These are phyloP conservation scores for Drosophila willistoni DNA, from an alignment of 1,140 invertebrate genomes.

Conservation along the genomic window DNA sequence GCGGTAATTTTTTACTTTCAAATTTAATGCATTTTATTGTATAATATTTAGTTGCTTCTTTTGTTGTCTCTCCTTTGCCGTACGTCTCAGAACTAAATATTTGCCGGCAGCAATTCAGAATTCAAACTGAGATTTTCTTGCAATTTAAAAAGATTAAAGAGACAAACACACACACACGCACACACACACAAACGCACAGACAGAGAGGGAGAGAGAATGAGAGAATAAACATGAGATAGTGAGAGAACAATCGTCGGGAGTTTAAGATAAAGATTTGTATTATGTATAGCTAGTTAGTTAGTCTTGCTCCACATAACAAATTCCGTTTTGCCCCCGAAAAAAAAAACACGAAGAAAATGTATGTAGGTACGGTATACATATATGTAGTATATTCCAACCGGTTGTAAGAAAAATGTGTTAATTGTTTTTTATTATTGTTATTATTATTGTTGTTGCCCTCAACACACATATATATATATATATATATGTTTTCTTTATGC, in stretches of 20 bases:
- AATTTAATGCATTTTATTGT: conserved; percentile 7
- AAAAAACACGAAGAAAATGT: no score
- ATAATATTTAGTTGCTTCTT: not conserved
- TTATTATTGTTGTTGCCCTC: conserved; percentile 20
- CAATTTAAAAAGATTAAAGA: conserved; percentile 77
- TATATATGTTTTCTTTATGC: conserved; percentile 7
- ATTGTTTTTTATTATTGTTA: conserved; percentile 50
- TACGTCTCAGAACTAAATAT: conserved; percentile 25
- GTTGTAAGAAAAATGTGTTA: conserved; percentile 66
- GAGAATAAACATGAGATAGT: conserved; percentile 27
- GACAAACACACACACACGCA: conserved; percentile 29
- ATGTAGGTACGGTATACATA: no score
- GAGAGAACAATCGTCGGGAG: conserved; percentile 21
- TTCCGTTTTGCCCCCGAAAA: conserved; percentile 31
- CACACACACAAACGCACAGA: not conserved
- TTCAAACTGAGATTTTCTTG: conserved; percentile 72
- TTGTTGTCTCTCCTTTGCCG: conserved; percentile 15
- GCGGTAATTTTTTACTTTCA: not conserved
- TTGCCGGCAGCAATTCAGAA: conserved; percentile 20
- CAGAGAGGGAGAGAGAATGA: not conserved
- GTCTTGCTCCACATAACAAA: conserved; percentile 34
- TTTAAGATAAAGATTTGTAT: conserved; percentile 58
- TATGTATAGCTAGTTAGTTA: conserved; percentile 59
- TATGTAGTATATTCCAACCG: conserved; percentile 47
- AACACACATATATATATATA: not conserved